Evolutionary conservation across 2,888 invertebrate species (phyloP), one percentile per base, ranked within the genome.

Genomic region (Tachina fera): DNA sequence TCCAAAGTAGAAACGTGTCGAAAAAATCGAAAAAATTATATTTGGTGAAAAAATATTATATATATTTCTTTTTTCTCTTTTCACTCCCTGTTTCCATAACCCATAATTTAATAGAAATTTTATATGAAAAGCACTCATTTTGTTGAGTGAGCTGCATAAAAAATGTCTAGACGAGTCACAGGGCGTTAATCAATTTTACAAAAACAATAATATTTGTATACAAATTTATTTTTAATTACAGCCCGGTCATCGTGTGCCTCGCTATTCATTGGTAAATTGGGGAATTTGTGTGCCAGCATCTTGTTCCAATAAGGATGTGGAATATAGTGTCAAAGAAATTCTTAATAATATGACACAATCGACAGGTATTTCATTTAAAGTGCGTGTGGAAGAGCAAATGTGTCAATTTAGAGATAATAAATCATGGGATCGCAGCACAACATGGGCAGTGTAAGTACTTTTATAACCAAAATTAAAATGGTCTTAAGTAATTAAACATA

Each of bases 221-320:
- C n/a, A 49, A 31, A 19, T 43, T 53, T 51, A 22, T 76, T 53
- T 65, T 19, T 83, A 11, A 49, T 83, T 92, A 71, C 89, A 96
- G 96, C 95, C 96, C 61, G 96, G 96, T 9, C 96, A 96, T 90
- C 93, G 96, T 84, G 95, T 96, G 9, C 96, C 96, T 1, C 93
- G 95, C 86, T 96, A 94, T 89, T 95, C 95, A 5, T 94, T 94
- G 16, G 93, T 96, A 68, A 95, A 95, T 88, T 96, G 96, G 96
- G 96, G 94, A 3, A 90, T 96, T 14, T 96, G 96, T 89, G 93
- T 95, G n/a, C 96, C 96, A 2, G 93, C 94, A 5, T 93, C 94
- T 0, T 96, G 96, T 90, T 93, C 93, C 0, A 87, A 94, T 10
- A 89, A 92, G 31, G 96, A 96, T 88, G 94, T 95, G 1, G 94